Evolutionary conservation across 2,888 invertebrate genomes (phyloP).

Genomic region (Antitype chi): DNA sequence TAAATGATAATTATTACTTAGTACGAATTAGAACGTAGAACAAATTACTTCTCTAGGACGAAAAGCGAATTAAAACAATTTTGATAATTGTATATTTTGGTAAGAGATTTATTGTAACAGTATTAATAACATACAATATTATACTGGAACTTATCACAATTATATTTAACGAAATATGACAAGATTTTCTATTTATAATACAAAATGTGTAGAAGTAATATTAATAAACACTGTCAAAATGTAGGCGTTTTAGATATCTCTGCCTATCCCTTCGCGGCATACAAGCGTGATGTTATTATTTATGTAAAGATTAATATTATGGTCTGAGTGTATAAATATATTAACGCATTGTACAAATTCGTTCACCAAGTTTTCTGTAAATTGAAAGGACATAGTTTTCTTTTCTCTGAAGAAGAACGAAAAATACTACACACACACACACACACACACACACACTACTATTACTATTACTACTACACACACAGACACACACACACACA

Average conservation of each 20-base stretch:
- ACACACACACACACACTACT: no score
- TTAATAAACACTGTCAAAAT: neutral
- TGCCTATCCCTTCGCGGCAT: neutral
- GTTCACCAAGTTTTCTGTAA: neutral
- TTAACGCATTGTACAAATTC: neutral
- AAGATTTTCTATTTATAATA: neutral
- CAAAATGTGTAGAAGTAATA: slow-evolving; percentile 1
- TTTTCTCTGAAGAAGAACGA: neutral
- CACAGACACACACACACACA: no score
- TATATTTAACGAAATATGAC: neutral
- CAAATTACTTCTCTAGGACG: slow-evolving; percentile 28
- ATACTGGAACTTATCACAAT: slow-evolving; percentile 7
- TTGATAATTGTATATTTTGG: slow-evolving; percentile 51
- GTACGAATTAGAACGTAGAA: slow-evolving; percentile 6
- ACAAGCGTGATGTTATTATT: neutral
- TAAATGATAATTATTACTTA: no score
- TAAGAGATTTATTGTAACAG: slow-evolving; percentile 46
- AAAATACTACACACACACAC: no score
- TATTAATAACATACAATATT: slow-evolving; percentile 20
- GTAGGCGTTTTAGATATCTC: neutral
- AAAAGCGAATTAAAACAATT: slow-evolving; percentile 38
- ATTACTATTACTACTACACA: no score
- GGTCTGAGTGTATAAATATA: neutral
- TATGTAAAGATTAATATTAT: neutral
- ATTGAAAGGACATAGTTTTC: neutral